phyloP scores from a whole-genome alignment of 2,797 vertebrate species.

The Tauraco hartlaubi region DNA sequence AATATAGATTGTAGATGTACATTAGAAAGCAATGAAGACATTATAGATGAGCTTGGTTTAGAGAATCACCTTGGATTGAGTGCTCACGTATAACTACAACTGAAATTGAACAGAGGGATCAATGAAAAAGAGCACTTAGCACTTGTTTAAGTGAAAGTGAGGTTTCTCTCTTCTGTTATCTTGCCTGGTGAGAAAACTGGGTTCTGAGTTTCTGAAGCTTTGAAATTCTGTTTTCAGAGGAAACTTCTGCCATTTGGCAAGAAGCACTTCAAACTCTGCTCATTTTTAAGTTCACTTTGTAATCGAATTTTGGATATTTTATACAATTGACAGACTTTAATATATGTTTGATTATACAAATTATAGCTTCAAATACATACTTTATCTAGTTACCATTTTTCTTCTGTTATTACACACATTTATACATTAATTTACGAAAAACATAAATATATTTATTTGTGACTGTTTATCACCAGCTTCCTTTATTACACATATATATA shows the following conservation, averaged over 20 bases:
- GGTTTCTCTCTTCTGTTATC: background rate
- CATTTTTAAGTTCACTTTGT: background rate
- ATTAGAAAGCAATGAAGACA: background rate
- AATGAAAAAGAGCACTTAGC: background rate
- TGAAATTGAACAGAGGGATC: background rate
- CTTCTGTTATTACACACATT: background rate
- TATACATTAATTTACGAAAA: background rate
- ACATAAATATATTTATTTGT: background rate
- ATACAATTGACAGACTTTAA: background rate
- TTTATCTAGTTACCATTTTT: background rate
- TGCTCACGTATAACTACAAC: background rate
- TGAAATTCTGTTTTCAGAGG: background rate
- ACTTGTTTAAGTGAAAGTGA: background rate
- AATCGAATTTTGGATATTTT: background rate
- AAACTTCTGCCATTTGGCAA: background rate
- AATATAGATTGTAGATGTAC: background rate
- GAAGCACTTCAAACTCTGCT: background rate
- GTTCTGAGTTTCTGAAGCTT: background rate
- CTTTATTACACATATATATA: too few relatives aligned
- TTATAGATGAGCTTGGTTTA: background rate
- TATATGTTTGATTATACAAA: background rate
- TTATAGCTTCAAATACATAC: background rate
- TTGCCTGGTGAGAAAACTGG: background rate
- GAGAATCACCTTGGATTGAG: background rate
- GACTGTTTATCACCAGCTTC: background rate